Evolutionary conservation across 1,140 invertebrate species (phyloP), one percentile per base, ranked within the genome.

Genomic region (Drosophila nannoptera): DNA sequence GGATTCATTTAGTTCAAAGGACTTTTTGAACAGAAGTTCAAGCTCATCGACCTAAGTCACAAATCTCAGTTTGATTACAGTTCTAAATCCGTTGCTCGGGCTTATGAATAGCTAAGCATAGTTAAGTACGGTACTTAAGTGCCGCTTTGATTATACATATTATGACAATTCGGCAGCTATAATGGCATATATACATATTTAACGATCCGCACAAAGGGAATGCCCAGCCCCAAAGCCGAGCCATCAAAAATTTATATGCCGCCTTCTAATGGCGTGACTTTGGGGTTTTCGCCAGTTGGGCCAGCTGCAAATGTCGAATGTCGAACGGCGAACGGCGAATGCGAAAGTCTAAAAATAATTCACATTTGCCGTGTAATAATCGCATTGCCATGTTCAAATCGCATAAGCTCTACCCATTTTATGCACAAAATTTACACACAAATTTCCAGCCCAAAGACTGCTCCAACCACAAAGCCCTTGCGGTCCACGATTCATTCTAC

Each of bases 391-490:
- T 81, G 77, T 71, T 72, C 40, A 61, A 69, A 74, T 64, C 63
- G 60, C 65, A 75, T 75, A 75, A 69, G 60, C 56, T 12, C 12
- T n/a, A 14, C 45, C 49, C 59, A 52, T 68, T 55, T 76, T 53
- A 69, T 78, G 52, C 56, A 60, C 59, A 61, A 68, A 77, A 77
- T 82, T 58, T 74, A 78, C 64, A 78, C 61, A 75, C 53, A 75
- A 66, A 69, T 78, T 78, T 80, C 50, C 14, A 58, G 55, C 32
- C 31, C 14, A 14, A 14, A 62, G 53, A 22, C 2, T 7, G 11
- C 38, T 43, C 8, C 40, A 12, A 5, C 1, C 32, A 33, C 31
- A n/a, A n/a, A 45, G 32, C 32, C 14, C 46, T 31, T 43, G 7
- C 40, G 12, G 40, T 6, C 40, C 40, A 7, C 35, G 8, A 36